Evolutionary conservation across 2,797 vertebrate genomes (phyloP).

Genomic region (Amphiprion clarkii): DNA sequence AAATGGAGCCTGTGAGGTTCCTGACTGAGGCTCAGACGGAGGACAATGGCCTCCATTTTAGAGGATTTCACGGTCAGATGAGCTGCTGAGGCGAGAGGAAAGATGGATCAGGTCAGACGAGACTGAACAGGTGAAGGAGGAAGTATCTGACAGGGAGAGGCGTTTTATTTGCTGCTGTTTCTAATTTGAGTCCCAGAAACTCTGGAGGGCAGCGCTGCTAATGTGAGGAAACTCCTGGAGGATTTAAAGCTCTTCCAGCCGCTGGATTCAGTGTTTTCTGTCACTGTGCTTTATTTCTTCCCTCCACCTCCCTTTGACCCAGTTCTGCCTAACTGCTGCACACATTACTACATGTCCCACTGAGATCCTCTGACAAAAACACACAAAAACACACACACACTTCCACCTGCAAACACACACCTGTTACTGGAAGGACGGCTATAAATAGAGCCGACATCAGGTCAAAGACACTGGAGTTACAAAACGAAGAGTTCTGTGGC

Average conservation of each 20-base stretch:
- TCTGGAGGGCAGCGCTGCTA: too few relatives aligned
- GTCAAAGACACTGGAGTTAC: conserved; percentile 54
- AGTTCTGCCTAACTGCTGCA: conserved; percentile 79
- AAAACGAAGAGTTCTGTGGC: conserved; percentile 21
- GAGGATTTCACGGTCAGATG: conserved; percentile 64
- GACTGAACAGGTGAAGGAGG: conserved; percentile 31
- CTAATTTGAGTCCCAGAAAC: too few relatives aligned
- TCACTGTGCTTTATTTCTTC: conserved; percentile 30
- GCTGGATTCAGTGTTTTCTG: conserved; percentile 39
- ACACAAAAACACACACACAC: conserved; percentile 64
- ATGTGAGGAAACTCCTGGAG: conserved; percentile 13
- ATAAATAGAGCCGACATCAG: conserved; percentile 59
- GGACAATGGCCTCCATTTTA: conserved; percentile 57
- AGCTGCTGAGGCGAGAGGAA: conserved; percentile 46
- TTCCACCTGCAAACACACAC: conserved; percentile 49
- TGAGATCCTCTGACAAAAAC: conserved; percentile 49
- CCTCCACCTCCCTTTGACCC: conserved; percentile 74
- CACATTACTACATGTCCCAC: conserved; percentile 75
- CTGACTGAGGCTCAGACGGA: conserved; percentile 40
- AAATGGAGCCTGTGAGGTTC: conserved; percentile 18
- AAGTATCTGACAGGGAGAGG: background rate
- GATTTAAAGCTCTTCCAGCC: conserved; percentile 33
- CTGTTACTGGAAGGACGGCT: conserved; percentile 57
- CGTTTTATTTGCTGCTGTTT: background rate
- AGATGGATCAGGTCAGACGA: conserved; percentile 53